Evolutionary conservation across 2,113 vertebrate genomes (phyloP).

Genomic region (Pelusios castaneus): DNA sequence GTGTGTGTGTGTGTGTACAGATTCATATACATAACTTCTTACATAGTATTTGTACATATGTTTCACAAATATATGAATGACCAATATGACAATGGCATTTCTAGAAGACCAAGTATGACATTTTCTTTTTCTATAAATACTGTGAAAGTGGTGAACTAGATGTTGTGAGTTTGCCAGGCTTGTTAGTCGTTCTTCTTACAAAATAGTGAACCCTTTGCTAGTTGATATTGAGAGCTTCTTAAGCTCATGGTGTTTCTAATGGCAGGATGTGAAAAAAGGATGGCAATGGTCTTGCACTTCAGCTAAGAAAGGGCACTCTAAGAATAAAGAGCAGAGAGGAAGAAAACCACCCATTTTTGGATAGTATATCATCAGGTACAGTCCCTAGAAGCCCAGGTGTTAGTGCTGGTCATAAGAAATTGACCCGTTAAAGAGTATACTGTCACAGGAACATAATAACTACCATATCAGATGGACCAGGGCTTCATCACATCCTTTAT

Average conservation of each 20-base stretch:
- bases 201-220: no score
- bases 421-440: not conserved
- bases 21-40: no score
- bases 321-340: not conserved
- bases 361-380: not conserved
- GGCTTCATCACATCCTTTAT: not conserved
- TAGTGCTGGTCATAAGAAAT: not conserved
- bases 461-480: not conserved
- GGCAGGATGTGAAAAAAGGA: not conserved
- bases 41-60: no score
- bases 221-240: no score
- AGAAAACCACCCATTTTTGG: not conserved
- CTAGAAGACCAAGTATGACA: no score
- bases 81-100: no score
- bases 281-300: not conserved
- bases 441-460: not conserved
- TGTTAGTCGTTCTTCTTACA: no score
- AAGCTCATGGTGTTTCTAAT: not conserved
- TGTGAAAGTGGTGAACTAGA: no score
- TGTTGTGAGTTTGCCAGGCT: no score
- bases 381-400: not conserved
- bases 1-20: no score
- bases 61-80: no score
- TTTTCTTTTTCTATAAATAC: no score
- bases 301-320: not conserved